Evolutionary conservation across 2,797 vertebrate genomes (phyloP).

Genomic region (Paguma larvata): DNA sequence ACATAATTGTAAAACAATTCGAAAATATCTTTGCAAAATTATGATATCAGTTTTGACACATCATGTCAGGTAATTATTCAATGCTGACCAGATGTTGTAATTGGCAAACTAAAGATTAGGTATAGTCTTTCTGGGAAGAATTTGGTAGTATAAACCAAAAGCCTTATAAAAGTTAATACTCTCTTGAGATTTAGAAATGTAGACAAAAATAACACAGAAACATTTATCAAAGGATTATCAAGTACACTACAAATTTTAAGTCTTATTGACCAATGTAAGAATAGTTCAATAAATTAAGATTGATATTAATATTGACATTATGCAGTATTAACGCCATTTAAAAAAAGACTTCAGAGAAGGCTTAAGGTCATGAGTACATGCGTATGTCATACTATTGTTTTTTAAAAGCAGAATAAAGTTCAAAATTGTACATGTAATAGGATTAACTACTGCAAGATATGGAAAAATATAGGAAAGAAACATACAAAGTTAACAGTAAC

Average conservation of each 20-base stretch:
- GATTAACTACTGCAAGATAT: neutral
- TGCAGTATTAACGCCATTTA: neutral
- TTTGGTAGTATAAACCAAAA: neutral
- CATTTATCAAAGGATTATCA: slow-evolving; percentile 35
- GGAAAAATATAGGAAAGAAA: neutral
- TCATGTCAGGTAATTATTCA: neutral
- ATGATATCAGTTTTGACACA: neutral
- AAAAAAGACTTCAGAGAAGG: neutral
- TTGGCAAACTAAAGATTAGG: neutral
- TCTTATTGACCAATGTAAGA: neutral
- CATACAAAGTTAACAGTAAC: neutral
- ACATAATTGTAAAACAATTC: neutral
- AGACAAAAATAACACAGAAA: neutral
- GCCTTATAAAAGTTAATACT: slow-evolving; percentile 5
- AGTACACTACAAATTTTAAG: neutral
- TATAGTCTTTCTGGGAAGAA: neutral
- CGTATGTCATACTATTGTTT: neutral
- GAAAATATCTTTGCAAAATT: neutral
- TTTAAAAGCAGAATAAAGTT: slow-evolving; percentile 19
- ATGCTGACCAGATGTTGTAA: neutral
- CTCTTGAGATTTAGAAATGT: neutral
- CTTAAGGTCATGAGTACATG: neutral
- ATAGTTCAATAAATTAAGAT: slow-evolving; percentile 11
- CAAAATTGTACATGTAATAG: neutral
- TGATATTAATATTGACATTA: neutral